phyloP scores from a whole-genome alignment of 2,113 vertebrate species.

The Thoracochromis brauschi region DNA sequence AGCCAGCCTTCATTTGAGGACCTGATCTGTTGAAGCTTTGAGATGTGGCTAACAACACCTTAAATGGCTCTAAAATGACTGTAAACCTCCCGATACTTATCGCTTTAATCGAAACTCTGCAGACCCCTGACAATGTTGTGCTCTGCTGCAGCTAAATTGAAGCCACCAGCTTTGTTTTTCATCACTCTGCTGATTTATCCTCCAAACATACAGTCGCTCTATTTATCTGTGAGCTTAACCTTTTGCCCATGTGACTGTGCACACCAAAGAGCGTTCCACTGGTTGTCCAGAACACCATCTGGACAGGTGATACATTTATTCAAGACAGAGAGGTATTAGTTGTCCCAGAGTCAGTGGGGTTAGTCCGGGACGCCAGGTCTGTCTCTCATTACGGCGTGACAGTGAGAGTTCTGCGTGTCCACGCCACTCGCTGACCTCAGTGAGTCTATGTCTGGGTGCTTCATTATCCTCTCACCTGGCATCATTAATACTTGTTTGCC shows the following conservation, averaged over 20 bases:
- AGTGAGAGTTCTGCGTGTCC: neutral
- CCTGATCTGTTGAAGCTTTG: neutral
- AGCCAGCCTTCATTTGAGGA: neutral
- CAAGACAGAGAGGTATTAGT: constrained; percentile 2
- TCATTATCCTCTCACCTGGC: constrained; percentile 39
- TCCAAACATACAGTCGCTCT: neutral
- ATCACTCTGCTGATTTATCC: neutral
- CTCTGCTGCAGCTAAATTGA: neutral
- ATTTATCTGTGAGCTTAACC: constrained; percentile 7
- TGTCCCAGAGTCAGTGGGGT: constrained; percentile 7
- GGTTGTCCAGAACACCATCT: neutral
- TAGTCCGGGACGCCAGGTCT: neutral
- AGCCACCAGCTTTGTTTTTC: neutral
- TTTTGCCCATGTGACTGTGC: neutral
- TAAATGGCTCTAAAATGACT: neutral
- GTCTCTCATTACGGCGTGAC: neutral
- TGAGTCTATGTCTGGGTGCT: constrained; percentile 24
- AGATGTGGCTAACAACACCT: rapidly evolving
- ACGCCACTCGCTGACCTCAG: neutral
- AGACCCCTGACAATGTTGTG: neutral
- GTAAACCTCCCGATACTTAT: neutral
- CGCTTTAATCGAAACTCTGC: neutral
- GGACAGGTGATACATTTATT: constrained; percentile 34
- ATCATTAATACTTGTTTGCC: constrained; percentile 59
- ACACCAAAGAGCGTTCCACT: neutral